Conservation (phyloP, 2,113 vertebrate genomes). For the Sprattus sprattus region DNA sequence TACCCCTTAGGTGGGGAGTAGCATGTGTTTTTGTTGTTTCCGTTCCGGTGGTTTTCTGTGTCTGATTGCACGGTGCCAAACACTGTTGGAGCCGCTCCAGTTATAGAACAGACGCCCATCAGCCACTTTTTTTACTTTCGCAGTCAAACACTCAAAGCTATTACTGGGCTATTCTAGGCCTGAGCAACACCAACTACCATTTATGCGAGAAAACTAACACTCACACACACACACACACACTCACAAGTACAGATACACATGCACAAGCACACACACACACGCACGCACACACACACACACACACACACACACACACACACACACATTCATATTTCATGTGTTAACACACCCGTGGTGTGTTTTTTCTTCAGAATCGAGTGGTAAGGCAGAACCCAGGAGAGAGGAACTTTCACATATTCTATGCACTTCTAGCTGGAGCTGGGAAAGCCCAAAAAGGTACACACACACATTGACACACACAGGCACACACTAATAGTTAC, state of each 20-base stretch:
- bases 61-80: not conserved
- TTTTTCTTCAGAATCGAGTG: slow-evolving; percentile 80
- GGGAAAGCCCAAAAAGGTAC: slow-evolving; percentile 78
- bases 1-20: not conserved
- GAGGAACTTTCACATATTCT: slow-evolving; percentile 91
- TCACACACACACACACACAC: no score
- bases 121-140: not conserved
- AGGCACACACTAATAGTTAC: not conserved
- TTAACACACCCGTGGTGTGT: not conserved
- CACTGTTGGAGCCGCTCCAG: not conserved
- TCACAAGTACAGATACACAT: no score
- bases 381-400: slow-evolving; percentile 87
- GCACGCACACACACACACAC: no score
- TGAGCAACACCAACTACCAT: no score
- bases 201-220: no score
- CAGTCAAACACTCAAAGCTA: no score
- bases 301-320: no score
- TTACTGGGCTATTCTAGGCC: not conserved
- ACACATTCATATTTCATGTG: not conserved
- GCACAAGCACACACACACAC: no score
- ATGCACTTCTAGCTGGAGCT: slow-evolving; percentile 82
- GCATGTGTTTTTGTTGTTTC: not conserved
- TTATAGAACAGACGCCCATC: not conserved
- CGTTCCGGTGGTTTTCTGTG: not conserved
- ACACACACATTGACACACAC: not conserved